Evolutionary conservation across 1,140 invertebrate species (phyloP).

Genomic region (Coelopa frigida): DNA sequence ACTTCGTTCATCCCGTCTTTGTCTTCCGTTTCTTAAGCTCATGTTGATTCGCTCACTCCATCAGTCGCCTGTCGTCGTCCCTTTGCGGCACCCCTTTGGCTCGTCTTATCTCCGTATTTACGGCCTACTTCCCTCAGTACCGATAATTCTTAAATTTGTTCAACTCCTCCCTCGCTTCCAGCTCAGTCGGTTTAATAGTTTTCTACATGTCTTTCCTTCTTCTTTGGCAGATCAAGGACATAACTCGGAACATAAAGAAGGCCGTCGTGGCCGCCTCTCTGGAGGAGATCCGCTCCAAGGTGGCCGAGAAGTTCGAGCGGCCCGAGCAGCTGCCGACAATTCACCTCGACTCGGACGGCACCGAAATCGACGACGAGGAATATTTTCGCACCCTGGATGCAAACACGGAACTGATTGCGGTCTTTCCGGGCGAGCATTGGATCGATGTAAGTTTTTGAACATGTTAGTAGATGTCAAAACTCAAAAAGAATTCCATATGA

Average conservation of each 20-base stretch:
- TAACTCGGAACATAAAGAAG: slow-evolving; percentile 67
- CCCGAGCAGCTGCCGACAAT: slow-evolving; percentile 56
- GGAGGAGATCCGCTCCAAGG: slow-evolving; percentile 64
- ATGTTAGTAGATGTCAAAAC: not conserved
- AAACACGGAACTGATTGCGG: slow-evolving; percentile 73
- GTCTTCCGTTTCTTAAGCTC: too few relatives aligned
- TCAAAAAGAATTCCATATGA: too few relatives aligned
- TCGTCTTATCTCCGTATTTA: too few relatives aligned
- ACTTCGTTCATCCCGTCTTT: too few relatives aligned
- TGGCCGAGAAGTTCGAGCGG: slow-evolving; percentile 60
- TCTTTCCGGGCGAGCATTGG: slow-evolving; percentile 69
- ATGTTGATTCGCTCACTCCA: too few relatives aligned
- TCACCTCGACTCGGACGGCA: slow-evolving; percentile 75
- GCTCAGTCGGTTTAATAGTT: too few relatives aligned
- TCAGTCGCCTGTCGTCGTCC: too few relatives aligned
- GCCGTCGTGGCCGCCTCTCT: slow-evolving; percentile 69
- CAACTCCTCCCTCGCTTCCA: not conserved
- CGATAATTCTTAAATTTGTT: too few relatives aligned
- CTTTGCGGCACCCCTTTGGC: too few relatives aligned
- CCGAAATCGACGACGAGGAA: slow-evolving; percentile 82
- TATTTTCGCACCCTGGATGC: slow-evolving; percentile 77
- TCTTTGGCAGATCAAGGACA: slow-evolving; percentile 48
- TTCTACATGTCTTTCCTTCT: not conserved
- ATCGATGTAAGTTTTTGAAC: slow-evolving; percentile 41
- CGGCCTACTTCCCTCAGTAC: too few relatives aligned